These are phyloP conservation scores for Diplolepis rosae DNA, from an alignment of 2,888 invertebrate genomes.

Conservation along the genomic window DNA sequence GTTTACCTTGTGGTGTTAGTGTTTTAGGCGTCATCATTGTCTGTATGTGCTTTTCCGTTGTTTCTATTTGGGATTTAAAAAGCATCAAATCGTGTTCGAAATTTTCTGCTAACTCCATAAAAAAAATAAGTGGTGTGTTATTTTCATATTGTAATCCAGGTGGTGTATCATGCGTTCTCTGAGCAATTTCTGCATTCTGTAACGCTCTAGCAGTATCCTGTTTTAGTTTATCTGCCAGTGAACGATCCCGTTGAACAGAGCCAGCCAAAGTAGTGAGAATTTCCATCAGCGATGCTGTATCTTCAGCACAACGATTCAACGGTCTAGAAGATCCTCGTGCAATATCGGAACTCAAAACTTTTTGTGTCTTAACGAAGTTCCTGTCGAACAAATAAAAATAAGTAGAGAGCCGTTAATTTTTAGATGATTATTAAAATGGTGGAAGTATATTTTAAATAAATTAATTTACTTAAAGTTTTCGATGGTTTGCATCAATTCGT, in stretches of 20 bases:
- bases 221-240: slow-evolving; percentile 80
- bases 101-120: slow-evolving; percentile 80
- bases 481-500: slow-evolving; percentile 85
- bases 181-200: slow-evolving; percentile 85
- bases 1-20: slow-evolving; percentile 80
- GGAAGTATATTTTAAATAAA: slow-evolving; percentile 18
- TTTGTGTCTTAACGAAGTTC: slow-evolving; percentile 89
- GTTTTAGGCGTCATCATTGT: slow-evolving; percentile 79
- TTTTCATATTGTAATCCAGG: slow-evolving; percentile 86
- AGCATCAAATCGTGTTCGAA: slow-evolving; percentile 83
- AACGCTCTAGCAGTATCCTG: slow-evolving; percentile 83
- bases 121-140: slow-evolving; percentile 82
- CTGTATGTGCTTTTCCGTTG: slow-evolving; percentile 82
- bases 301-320: slow-evolving; percentile 79
- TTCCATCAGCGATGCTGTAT: slow-evolving; percentile 78
- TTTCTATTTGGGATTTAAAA: slow-evolving; percentile 82
- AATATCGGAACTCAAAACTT: slow-evolving; percentile 86
- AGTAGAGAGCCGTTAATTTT: too few species aligned
- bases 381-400: slow-evolving; percentile 62
- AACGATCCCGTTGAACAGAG: slow-evolving; percentile 78
- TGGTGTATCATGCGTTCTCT: slow-evolving; percentile 85
- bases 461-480: slow-evolving; percentile 83
- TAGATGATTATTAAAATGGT: slow-evolving; percentile 4
- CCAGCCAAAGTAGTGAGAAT: slow-evolving; percentile 79
- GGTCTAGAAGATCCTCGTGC: slow-evolving; percentile 82